These are phyloP conservation scores for Alca torda DNA, from an alignment of 2,797 vertebrate genomes.

Conservation along the genomic window DNA sequence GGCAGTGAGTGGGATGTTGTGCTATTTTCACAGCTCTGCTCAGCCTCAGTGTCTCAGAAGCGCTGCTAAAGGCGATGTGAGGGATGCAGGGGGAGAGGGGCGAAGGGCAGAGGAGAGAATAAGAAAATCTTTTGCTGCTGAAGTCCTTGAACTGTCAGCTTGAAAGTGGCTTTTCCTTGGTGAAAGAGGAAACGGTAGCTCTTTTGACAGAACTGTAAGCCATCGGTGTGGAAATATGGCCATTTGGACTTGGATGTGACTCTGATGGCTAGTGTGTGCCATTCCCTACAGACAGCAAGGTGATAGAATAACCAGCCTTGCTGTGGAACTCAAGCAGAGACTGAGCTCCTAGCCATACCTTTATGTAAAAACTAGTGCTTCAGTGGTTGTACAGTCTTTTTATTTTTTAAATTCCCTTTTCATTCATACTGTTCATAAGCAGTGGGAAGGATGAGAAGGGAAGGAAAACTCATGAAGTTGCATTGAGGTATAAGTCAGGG, in stretches of 20 bases:
- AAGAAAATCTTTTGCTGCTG: not conserved
- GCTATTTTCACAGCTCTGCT: not conserved
- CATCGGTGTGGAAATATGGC: not conserved
- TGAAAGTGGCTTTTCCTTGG: not conserved
- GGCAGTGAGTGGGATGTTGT: not conserved
- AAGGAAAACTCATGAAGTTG: not conserved
- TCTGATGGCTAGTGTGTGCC: not conserved
- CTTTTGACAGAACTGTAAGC: not conserved
- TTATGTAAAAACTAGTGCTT: not conserved
- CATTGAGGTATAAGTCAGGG: not conserved
- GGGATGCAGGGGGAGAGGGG: not conserved
- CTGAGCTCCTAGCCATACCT: not conserved
- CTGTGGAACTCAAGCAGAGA: not conserved
- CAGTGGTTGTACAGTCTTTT: not conserved
- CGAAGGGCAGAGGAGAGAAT: not conserved
- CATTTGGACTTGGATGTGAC: not conserved
- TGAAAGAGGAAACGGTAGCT: not conserved
- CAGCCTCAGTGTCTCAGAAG: not conserved
- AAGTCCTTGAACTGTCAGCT: not conserved
- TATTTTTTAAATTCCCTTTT: not conserved
- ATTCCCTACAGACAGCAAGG: not conserved
- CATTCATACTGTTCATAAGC: not conserved
- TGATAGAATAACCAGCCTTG: not conserved
- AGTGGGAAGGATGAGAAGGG: not conserved
- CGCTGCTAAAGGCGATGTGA: not conserved